These are phyloP conservation scores for roundworm (Caenorhabditis elegans) DNA, from an alignment of 1,140 invertebrate species.

Conservation along the genomic window WBcel235 BX284604.4:9732001-9732500, in stretches of 20 bases:
- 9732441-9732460: conserved; percentile 62
- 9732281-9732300: not conserved
- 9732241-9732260: conserved; percentile 45
- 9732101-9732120: conserved; percentile 37
- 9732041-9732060: conserved; percentile 42
- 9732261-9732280: not conserved
- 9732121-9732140: conserved; percentile 58
- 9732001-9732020: not conserved
- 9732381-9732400: conserved; percentile 52
- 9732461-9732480: conserved; percentile 58
- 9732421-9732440: conserved; percentile 51
- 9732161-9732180: conserved; percentile 54
- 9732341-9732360: conserved; percentile 53
- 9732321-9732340: conserved; percentile 44
- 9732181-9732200: conserved; percentile 48
- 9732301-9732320: too few species aligned
- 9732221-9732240: conserved; percentile 44
- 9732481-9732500: too few species aligned
- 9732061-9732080: conserved; percentile 53
- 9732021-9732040: conserved; percentile 11
- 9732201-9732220: conserved; percentile 42
- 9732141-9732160: conserved; percentile 58
- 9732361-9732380: conserved; percentile 43
- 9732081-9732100: conserved; percentile 42
- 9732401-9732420: conserved; percentile 52